Conservation (phyloP, 2,888 invertebrate species). For the Nephrotoma appendiculata region DNA sequence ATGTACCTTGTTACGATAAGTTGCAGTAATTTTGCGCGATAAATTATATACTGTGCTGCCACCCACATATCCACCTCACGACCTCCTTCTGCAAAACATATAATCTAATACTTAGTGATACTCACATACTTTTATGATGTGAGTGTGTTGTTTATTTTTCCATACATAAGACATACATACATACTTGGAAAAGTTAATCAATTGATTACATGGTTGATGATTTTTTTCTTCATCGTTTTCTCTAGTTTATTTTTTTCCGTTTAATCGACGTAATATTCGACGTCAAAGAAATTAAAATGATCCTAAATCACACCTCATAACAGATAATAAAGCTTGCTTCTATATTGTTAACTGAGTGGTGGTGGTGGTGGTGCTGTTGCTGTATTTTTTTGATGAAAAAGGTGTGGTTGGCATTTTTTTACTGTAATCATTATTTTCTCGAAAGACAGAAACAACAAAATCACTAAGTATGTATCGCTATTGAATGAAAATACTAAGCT, state of each 20-base stretch:
- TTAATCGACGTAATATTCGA: background rate
- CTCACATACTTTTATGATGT: background rate
- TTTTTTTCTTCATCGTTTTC: background rate
- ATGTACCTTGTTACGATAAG: background rate
- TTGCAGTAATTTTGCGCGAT: background rate
- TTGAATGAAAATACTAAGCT: background rate
- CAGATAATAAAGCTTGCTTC: background rate
- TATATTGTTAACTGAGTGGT: background rate
- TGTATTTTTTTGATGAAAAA: background rate
- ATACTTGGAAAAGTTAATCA: background rate
- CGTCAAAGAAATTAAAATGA: background rate
- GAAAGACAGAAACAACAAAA: background rate
- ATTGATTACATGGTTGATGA: background rate
- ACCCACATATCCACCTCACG: background rate
- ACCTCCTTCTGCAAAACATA: background rate
- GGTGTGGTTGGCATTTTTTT: background rate
- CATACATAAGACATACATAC: background rate
- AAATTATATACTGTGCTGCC: background rate
- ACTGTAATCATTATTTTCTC: background rate
- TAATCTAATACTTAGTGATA: background rate
- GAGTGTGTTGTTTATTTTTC: background rate
- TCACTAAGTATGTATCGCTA: background rate
- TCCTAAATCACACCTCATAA: background rate
- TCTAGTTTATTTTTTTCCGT: background rate
- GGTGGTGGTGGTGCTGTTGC: background rate